Percentiles rank a stretch among this genome's conserved stretches.
Evolutionary conservation across 2,113 vertebrate species (phyloP).

Genomic region (Sylvilagus bachmani): DNA sequence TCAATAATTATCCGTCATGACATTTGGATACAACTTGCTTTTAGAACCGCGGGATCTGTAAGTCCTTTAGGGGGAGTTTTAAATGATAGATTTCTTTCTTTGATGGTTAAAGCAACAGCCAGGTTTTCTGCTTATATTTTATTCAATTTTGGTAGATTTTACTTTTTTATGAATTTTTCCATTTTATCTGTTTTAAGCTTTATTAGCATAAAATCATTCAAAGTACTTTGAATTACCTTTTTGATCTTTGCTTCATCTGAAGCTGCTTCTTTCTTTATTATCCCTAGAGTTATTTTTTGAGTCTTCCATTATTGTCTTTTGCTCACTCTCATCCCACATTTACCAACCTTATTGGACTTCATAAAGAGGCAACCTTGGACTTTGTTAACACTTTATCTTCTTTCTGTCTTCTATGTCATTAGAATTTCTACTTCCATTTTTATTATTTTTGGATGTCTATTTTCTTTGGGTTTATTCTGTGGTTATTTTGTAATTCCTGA

Average conservation of each 20-base stretch:
- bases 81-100: background rate
- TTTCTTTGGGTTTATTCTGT: slow-evolving; percentile 16
- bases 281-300: slow-evolving; percentile 2
- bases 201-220: background rate
- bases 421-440: background rate
- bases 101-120: background rate
- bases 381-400: background rate
- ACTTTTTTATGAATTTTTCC: slow-evolving; percentile 17
- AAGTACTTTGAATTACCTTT: background rate
- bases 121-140: background rate
- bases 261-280: background rate
- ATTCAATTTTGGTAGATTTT: background rate
- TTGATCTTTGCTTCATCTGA: background rate
- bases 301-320: background rate
- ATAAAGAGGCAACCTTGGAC: background rate
- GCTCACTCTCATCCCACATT: background rate
- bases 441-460: background rate
- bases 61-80: background rate
- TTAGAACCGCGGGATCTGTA: background rate
- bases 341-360: slow-evolving; percentile 13
- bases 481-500: slow-evolving; percentile 41
- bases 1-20: background rate
- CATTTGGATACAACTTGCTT: slow-evolving; percentile 32
- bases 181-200: slow-evolving; percentile 21
- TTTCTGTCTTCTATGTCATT: slow-evolving; percentile 13